Evolutionary conservation across 2,797 vertebrate species (phyloP), one percentile per base, ranked within the genome.

Genomic region (Clarias laeviceps): DNA sequence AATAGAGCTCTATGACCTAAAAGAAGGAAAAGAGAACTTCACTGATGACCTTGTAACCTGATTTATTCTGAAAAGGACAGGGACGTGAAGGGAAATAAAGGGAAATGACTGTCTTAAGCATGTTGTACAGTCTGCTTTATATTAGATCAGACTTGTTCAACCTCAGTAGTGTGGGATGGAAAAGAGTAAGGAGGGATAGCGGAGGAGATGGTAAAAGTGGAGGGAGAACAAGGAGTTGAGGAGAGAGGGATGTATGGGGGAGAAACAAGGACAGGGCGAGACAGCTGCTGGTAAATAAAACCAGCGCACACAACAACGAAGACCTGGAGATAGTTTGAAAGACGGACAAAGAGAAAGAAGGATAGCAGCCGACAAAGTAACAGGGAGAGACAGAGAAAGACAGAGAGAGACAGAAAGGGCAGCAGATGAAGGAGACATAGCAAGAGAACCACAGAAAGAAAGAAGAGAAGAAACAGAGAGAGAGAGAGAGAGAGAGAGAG

Each of bases 241-340:
- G 69, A 76, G 68, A 82, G 84, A 61, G 72, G 82, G 59, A 88
- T 59, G 84, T 94, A 93, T 45, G 93, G 27, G 15, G 82, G 92
- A 85, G 90, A n/a, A 56, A 89, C 1, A 2, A 87, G 70, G 50
- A 7, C 0, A 15, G 89, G 34, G 40, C 0, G 80, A 1, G 1
- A 11, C 0, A 93, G 88, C 83, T 88, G 78, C 79, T 37, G 88
- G 73, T 3, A 54, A 62, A 95, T 91, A 20, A 2, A 84, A 0
- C 4, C 0, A 88, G 93, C 91, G 89, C 93, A 94, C 61, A 92
- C 87, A 80, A 94, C 8, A 56, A 89, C 91, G 1, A 90, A 1
- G 34, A 91, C 0, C 93, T 94, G 87, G 29, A 61, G 56, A 24
- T 14, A 4, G 20, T 74, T 29, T 18, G n/a, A 29, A 76, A 57